Evolutionary conservation across 1,140 invertebrate genomes (phyloP).

Genomic region (Aphelenchoides fujianensis): DNA sequence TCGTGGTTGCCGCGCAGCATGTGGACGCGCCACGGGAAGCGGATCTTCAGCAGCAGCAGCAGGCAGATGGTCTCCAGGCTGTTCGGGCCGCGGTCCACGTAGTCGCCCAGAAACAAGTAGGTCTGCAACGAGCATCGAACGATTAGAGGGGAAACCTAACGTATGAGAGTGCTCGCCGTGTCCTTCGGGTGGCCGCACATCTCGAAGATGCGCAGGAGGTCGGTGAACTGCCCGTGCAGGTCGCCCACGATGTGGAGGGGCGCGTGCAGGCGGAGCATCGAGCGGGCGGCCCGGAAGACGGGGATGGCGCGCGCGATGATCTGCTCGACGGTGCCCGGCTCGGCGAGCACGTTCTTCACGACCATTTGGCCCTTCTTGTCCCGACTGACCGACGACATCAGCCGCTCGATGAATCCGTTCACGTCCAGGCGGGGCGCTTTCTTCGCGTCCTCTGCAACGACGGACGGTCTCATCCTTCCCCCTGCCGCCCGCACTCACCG

Average conservation of each 20-base stretch:
- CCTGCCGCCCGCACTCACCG: background rate
- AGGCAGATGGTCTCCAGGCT: slow-evolving; percentile 68
- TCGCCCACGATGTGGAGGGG: slow-evolving; percentile 29
- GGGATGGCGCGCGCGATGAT: slow-evolving; percentile 26
- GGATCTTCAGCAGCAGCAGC: slow-evolving; percentile 59
- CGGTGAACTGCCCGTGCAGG: slow-evolving; percentile 34
- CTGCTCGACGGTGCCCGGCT: slow-evolving; percentile 18
- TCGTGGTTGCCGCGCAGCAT: slow-evolving; percentile 75
- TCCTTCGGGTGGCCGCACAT: slow-evolving; percentile 37
- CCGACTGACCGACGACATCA: slow-evolving; percentile 17
- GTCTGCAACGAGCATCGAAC: slow-evolving; percentile 25
- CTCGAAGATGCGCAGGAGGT: slow-evolving; percentile 52
- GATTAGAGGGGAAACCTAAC: background rate
- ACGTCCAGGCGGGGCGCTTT: slow-evolving; percentile 13
- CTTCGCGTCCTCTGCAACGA: slow-evolving; percentile 22
- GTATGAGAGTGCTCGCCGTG: background rate
- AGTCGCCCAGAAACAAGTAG: slow-evolving; percentile 56
- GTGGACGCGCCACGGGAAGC: slow-evolving; percentile 66
- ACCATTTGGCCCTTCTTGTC: slow-evolving; percentile 19
- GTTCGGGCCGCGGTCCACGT: slow-evolving; percentile 66
- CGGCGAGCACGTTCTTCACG: slow-evolving; percentile 17
- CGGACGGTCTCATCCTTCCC: background rate
- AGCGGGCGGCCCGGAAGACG: slow-evolving; percentile 9
- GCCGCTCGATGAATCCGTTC: slow-evolving; percentile 18
- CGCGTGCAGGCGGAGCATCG: slow-evolving; percentile 22